Evolutionary conservation across 1,140 invertebrate genomes (phyloP).

Genomic region (Lepidurus packardi): DNA sequence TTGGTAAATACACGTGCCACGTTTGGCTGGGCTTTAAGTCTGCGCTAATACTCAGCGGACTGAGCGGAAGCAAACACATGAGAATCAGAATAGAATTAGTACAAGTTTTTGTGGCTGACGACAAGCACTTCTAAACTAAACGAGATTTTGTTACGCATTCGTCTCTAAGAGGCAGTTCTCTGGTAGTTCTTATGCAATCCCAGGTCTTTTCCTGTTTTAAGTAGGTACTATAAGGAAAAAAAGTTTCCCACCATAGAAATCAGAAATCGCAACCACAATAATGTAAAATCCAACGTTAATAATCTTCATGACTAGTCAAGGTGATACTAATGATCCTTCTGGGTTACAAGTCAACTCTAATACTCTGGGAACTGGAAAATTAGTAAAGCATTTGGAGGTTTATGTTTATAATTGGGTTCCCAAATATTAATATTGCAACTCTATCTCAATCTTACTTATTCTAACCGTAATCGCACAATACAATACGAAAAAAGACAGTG

Average conservation of each 20-base stretch:
- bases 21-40: background rate
- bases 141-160: background rate
- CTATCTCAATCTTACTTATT: conserved; percentile 6
- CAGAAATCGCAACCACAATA: background rate
- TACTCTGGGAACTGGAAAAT: background rate
- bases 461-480: background rate
- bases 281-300: background rate
- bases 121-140: background rate
- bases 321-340: background rate
- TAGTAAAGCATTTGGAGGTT: background rate
- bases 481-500: conserved; percentile 2
- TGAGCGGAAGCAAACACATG: background rate
- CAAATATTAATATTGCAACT: background rate
- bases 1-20: background rate
- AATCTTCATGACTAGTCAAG: background rate
- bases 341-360: background rate
- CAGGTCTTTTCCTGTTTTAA: background rate
- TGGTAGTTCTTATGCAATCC: background rate
- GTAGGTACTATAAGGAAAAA: background rate
- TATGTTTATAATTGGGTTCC: background rate
- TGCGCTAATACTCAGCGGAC: background rate
- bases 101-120: background rate
- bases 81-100: background rate
- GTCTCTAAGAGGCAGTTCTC: background rate
- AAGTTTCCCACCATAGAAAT: background rate